Evolutionary conservation across 2,113 vertebrate species (phyloP).

Genomic region (Paraplagusia blochii): DNA sequence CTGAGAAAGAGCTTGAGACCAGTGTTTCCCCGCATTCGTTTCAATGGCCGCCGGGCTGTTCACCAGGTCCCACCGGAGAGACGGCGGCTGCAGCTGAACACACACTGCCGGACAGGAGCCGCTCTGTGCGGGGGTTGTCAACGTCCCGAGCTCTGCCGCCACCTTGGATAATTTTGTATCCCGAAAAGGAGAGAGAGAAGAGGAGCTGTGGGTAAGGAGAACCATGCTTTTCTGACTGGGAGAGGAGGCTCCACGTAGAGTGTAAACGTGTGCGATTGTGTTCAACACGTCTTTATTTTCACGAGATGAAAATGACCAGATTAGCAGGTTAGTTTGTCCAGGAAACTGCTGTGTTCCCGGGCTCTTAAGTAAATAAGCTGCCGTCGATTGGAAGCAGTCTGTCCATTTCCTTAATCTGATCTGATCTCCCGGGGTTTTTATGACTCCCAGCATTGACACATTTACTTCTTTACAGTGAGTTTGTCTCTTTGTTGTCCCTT

Average conservation of each 20-base stretch:
- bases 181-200: constrained; percentile 10
- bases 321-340: not conserved
- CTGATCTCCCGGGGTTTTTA: constrained; percentile 41
- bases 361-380: constrained; percentile 11
- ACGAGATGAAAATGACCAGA: not conserved
- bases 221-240: no score
- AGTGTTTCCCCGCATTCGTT: constrained; percentile 40
- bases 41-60: constrained; percentile 51
- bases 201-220: constrained; percentile 50
- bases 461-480: not conserved
- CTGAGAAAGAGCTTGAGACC: constrained; percentile 10
- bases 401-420: constrained; percentile 52
- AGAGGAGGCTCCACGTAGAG: no score
- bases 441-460: not conserved
- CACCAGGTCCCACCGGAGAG: constrained; percentile 61
- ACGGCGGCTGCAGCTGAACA: constrained; percentile 22
- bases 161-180: constrained; percentile 41
- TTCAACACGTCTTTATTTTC: not conserved
- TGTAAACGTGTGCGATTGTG: no score
- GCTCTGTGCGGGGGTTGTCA: constrained; percentile 18
- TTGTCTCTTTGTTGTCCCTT: not conserved
- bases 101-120: not conserved
- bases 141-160: not conserved
- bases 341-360: constrained; percentile 14
- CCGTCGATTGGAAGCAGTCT: constrained; percentile 32